Evolutionary conservation across 2,888 invertebrate species (phyloP).

Genomic region (Tenodera sinensis): DNA sequence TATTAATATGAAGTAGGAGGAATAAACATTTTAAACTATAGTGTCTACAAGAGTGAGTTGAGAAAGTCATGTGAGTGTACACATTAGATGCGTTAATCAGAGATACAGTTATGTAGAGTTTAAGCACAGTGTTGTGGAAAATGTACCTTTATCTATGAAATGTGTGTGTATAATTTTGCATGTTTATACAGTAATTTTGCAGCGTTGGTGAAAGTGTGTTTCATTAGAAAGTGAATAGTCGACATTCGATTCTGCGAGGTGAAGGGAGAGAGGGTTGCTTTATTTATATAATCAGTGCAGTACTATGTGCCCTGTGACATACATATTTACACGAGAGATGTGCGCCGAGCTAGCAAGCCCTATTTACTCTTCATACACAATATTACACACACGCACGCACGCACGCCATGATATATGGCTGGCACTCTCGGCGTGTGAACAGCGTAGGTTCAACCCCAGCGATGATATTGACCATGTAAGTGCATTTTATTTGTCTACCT

Average conservation of each 20-base stretch:
- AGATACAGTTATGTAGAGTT: too few species aligned
- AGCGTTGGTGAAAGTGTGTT: background rate
- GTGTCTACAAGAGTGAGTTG: too few species aligned
- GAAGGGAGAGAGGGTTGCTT: background rate
- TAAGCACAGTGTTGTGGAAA: too few species aligned
- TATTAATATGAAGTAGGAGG: too few species aligned
- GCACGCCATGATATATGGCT: background rate
- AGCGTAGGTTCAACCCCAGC: background rate
- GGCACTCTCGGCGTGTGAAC: background rate
- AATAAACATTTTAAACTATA: too few species aligned
- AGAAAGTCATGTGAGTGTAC: too few species aligned
- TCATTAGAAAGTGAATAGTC: background rate
- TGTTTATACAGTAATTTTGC: background rate
- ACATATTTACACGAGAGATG: background rate
- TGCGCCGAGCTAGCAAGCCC: too few species aligned
- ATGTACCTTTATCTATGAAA: too few species aligned
- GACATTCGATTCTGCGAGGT: background rate
- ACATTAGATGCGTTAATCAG: too few species aligned
- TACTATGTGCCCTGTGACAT: background rate
- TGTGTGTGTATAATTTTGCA: background rate
- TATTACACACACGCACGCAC: background rate
- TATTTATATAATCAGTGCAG: background rate
- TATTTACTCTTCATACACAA: background rate
- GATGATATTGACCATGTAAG: background rate
- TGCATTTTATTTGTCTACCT: background rate